phyloP scores from a whole-genome alignment of 2,113 vertebrate genomes.

The Sterna hirundo region DNA sequence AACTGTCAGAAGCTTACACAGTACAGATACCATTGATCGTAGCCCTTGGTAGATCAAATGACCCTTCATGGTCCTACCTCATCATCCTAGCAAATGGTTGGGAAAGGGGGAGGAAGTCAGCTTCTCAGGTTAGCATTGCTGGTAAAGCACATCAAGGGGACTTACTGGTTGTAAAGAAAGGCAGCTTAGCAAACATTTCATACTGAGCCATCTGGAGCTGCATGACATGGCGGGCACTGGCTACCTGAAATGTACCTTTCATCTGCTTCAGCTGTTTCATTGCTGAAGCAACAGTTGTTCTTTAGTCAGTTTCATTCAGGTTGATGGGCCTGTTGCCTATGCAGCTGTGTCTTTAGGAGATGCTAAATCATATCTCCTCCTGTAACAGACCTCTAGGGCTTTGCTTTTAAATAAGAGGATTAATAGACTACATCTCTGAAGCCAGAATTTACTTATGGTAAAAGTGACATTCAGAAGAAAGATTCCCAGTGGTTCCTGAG shows the following conservation, averaged over 20 bases:
- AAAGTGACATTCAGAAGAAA: not conserved
- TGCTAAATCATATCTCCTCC: not conserved
- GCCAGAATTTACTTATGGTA: not conserved
- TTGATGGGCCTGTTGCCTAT: not conserved
- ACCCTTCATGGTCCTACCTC: not conserved
- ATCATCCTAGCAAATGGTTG: not conserved
- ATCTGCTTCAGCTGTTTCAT: not conserved
- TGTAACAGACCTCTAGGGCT: not conserved
- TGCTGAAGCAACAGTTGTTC: not conserved
- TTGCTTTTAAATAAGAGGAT: not conserved
- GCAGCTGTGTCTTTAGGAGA: not conserved
- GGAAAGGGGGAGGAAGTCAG: not conserved
- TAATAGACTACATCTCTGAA: not conserved
- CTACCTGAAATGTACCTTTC: not conserved
- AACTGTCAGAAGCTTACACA: not conserved
- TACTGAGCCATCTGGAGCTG: not conserved
- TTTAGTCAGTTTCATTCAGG: not conserved
- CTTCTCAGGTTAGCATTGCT: not conserved
- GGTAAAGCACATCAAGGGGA: not conserved
- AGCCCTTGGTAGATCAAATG: not conserved
- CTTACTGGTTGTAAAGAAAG: not conserved
- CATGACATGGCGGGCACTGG: not conserved
- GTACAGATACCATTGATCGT: not conserved
- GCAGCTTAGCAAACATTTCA: not conserved
- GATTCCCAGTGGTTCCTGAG: not conserved